phyloP scores from a whole-genome alignment of 2,888 invertebrate genomes.

The Chrysomela aeneicollis region DNA sequence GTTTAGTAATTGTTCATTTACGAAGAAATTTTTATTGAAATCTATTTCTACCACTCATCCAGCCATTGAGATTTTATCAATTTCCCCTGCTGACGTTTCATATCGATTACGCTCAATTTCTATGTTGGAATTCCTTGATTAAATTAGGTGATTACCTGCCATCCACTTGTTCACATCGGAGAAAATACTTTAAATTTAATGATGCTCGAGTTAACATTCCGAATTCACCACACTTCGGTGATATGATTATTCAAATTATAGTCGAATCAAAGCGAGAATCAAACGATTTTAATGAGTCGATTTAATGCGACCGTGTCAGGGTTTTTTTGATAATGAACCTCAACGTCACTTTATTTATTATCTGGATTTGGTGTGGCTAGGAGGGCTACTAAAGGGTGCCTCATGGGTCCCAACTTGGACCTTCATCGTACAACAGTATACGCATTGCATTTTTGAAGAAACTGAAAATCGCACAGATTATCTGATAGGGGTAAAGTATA shows the following conservation, averaged over 20 bases:
- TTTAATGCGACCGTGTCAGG: constrained; percentile 12
- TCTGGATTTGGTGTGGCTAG: not conserved
- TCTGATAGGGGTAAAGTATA: too few species aligned
- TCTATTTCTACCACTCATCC: constrained; percentile 21
- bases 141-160: constrained; percentile 30
- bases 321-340: not conserved
- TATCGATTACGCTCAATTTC: constrained; percentile 32
- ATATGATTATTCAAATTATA: constrained; percentile 25
- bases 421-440: too few species aligned
- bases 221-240: constrained; percentile 25
- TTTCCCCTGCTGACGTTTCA: constrained; percentile 20
- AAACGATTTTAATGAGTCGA: constrained; percentile 22
- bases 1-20: constrained; percentile 10
- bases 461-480: too few species aligned
- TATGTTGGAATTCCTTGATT: constrained; percentile 29
- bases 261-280: constrained; percentile 23
- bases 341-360: constrained; percentile 1
- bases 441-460: too few species aligned
- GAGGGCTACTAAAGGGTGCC: not conserved
- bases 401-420: not conserved
- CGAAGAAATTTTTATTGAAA: constrained; percentile 25
- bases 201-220: constrained; percentile 26
- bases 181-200: constrained; percentile 27
- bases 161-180: constrained; percentile 27
- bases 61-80: constrained; percentile 24